Percentiles rank a stretch among this genome's conserved stretches.
phyloP scores from a whole-genome alignment of 1,140 invertebrate genomes.

The Ctenoplectra terminalis region DNA sequence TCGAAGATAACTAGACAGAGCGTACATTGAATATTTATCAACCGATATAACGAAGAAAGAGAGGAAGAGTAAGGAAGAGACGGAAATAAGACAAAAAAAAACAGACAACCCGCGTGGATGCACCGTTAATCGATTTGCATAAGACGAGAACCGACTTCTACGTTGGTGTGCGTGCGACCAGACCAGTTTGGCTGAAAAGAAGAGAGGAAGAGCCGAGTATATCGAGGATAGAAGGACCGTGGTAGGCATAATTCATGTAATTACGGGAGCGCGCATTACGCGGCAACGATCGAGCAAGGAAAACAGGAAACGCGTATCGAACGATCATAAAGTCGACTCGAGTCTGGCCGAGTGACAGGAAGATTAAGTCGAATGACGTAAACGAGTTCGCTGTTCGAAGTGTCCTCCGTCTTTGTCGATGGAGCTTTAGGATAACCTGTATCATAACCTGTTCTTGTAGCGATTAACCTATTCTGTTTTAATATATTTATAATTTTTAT shows the following conservation, averaged over 20 bases:
- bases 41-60: neutral
- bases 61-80: neutral
- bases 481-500: neutral
- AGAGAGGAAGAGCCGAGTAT: neutral
- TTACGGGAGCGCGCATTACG: conserved; percentile 53
- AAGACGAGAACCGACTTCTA: conserved; percentile 38
- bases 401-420: neutral
- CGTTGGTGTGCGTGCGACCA: conserved; percentile 6
- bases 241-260: conserved; percentile 54
- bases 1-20: conserved; percentile 20
- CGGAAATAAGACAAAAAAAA: neutral
- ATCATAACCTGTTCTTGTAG: neutral
- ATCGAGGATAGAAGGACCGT: conserved; percentile 3
- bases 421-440: neutral
- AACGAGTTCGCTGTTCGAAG: conserved; percentile 15
- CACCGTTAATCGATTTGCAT: conserved; percentile 71
- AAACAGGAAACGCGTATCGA: conserved; percentile 50
- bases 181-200: conserved; percentile 46
- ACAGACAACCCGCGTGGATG: conserved; percentile 43
- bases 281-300: conserved; percentile 35
- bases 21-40: conserved; percentile 59
- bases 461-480: neutral
- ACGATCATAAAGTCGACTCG: conserved; percentile 5
- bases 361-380: conserved; percentile 24
- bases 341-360: too few species aligned